Evolutionary conservation across 2,888 invertebrate species (phyloP).

Genomic region (Conomelus anceps): DNA sequence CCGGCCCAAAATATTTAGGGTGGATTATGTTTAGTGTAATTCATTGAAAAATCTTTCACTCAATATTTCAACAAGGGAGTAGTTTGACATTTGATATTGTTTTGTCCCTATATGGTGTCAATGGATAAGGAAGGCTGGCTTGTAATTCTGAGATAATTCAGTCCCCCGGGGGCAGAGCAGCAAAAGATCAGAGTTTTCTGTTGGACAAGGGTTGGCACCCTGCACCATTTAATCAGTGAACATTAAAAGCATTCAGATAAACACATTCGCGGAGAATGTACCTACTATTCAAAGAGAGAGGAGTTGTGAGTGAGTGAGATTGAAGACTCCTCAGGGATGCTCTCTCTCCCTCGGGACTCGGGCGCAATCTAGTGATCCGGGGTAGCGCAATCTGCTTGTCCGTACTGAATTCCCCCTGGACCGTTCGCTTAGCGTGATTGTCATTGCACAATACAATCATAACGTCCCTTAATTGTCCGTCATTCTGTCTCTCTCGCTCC

Average conservation of each 20-base stretch:
- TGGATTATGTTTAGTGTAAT: neutral
- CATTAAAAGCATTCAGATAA: neutral
- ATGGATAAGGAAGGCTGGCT: neutral
- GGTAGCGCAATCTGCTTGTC: neutral
- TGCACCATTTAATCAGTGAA: neutral
- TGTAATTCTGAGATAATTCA: neutral
- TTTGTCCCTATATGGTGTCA: neutral
- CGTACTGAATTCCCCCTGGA: neutral
- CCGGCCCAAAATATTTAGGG: no score
- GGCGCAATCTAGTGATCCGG: slow-evolving; percentile 1
- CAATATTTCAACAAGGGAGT: neutral
- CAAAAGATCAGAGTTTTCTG: neutral
- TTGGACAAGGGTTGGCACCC: neutral
- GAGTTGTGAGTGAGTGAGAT: neutral
- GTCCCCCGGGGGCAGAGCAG: neutral
- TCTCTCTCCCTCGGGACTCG: neutral
- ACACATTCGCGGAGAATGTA: neutral
- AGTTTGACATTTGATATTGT: neutral
- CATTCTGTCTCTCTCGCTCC: neutral
- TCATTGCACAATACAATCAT: slow-evolving; percentile 11
- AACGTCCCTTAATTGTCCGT: slow-evolving; percentile 8
- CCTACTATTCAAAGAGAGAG: neutral
- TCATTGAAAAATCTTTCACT: neutral
- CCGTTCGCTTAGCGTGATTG: slow-evolving; percentile 3
- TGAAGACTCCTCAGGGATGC: neutral